Percentiles rank a stretch among this genome's conserved stretches.
phyloP scores from a whole-genome alignment of 2,797 vertebrate genomes.

The Premnoplex brunnescens region DNA sequence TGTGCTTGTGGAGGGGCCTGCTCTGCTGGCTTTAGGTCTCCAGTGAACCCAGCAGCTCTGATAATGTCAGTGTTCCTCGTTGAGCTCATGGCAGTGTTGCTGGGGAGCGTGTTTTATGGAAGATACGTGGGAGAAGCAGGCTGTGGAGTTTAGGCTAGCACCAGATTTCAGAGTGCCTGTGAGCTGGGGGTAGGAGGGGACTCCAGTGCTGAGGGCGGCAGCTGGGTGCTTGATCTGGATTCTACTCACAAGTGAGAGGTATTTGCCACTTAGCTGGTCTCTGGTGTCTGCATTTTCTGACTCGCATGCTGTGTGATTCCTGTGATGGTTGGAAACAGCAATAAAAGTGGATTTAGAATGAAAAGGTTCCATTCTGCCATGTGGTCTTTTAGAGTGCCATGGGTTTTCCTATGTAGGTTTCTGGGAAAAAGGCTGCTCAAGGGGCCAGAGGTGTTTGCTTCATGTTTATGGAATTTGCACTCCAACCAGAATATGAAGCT shows the following conservation, averaged over 20 bases:
- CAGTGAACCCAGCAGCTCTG: background rate
- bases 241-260: slow-evolving; percentile 30
- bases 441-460: background rate
- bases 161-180: background rate
- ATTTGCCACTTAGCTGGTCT: slow-evolving; percentile 61
- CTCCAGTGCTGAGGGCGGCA: slow-evolving; percentile 34
- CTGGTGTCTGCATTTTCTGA: slow-evolving; percentile 35
- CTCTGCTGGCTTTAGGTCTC: background rate
- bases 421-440: background rate
- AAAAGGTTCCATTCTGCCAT: slow-evolving; percentile 34
- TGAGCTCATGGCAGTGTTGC: background rate
- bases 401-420: slow-evolving; percentile 23
- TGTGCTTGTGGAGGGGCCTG: background rate
- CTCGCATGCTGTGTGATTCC: slow-evolving; percentile 3
- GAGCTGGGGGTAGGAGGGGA: background rate
- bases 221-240: slow-evolving; percentile 11
- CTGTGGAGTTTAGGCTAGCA: background rate
- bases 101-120: background rate
- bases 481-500: background rate
- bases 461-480: slow-evolving; percentile 5
- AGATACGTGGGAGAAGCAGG: background rate
- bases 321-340: slow-evolving; percentile 48
- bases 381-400: background rate
- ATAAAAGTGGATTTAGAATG: slow-evolving; percentile 35
- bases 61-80: background rate